Evolutionary conservation across 2,888 invertebrate species (phyloP).

Genomic region (Pharmacophagus antenor): DNA sequence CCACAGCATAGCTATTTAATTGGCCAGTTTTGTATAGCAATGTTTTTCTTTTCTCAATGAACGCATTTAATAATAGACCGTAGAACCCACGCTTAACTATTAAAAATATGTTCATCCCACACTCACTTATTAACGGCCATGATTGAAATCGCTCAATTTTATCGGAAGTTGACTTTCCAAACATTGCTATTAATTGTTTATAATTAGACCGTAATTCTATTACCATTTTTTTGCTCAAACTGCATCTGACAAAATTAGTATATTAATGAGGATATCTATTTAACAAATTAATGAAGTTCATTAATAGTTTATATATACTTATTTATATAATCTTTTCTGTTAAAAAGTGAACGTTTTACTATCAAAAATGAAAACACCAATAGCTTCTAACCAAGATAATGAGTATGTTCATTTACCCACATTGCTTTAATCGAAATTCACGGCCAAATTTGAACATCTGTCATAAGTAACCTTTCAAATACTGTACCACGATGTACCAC

Average conservation of each 20-base stretch:
- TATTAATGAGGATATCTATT: too few relatives aligned
- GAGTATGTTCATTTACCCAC: not conserved
- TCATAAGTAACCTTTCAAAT: not conserved
- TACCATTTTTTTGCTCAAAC: too few relatives aligned
- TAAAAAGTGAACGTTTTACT: too few relatives aligned
- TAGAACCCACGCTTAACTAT: conserved; percentile 10
- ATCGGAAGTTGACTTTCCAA: conserved; percentile 17
- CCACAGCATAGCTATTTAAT: not conserved
- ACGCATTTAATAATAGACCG: conserved; percentile 3
- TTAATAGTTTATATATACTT: too few relatives aligned
- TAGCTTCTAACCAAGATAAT: too few relatives aligned
- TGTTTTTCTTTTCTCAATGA: not conserved
- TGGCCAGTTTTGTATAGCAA: not conserved
- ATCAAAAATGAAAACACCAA: too few relatives aligned
- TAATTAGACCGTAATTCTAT: too few relatives aligned
- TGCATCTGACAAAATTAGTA: too few relatives aligned
- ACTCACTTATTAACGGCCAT: conserved; percentile 6
- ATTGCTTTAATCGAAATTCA: not conserved
- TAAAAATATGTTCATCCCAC: conserved; percentile 25
- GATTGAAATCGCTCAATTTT: conserved; percentile 19
- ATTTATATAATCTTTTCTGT: too few relatives aligned
- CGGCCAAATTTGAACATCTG: not conserved
- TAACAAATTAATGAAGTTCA: too few relatives aligned
- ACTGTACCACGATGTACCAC: conserved; percentile 12
- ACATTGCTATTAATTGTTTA: conserved; percentile 3